Percentiles rank a stretch among this genome's conserved stretches.
Conservation (phyloP, 37 sponge, comb jelly and placozoan genomes). For the Cliona cf. orientalis region DNA sequence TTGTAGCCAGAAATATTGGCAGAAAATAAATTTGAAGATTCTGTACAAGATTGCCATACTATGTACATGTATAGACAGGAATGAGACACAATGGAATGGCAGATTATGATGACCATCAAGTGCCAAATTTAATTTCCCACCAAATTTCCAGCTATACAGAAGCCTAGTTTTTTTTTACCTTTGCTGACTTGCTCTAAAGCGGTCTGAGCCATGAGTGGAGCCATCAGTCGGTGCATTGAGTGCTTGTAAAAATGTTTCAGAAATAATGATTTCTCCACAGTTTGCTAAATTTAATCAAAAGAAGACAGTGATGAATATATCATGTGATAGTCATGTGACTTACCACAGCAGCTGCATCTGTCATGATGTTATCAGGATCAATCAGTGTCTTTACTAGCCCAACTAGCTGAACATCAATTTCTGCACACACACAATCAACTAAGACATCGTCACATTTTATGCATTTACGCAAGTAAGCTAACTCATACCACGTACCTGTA, state of each 20-base stretch:
- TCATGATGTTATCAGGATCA: conserved; percentile 85
- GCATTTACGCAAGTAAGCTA: conserved; percentile 14
- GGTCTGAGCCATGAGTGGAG: conserved; percentile 93
- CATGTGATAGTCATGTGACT: conserved; percentile 2
- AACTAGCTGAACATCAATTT: conserved; percentile 81
- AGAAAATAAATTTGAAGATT: too few relatives aligned
- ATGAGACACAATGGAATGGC: too few relatives aligned
- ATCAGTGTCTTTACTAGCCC: conserved; percentile 88
- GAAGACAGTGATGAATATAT: background rate
- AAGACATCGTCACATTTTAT: background rate
- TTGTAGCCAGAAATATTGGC: too few relatives aligned
- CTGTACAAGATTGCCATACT: too few relatives aligned
- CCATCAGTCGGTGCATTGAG: conserved; percentile 96
- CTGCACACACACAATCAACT: conserved; percentile 35
- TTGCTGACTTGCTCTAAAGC: conserved; percentile 64
- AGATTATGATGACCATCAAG: too few relatives aligned
- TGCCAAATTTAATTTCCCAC: background rate
- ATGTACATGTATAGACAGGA: too few relatives aligned
- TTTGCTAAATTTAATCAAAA: conserved; percentile 14
- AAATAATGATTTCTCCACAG: conserved; percentile 83
- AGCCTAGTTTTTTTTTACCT: conserved; percentile 72
- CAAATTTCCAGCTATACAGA: too few relatives aligned
- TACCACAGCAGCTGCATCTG: conserved; percentile 41
- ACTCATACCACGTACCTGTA: conserved; percentile 54
- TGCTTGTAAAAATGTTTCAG: conserved; percentile 95